These are phyloP conservation scores for Alloscopus bannaensis DNA, from an alignment of 2,888 invertebrate genomes.

Conservation along the genomic window DNA sequence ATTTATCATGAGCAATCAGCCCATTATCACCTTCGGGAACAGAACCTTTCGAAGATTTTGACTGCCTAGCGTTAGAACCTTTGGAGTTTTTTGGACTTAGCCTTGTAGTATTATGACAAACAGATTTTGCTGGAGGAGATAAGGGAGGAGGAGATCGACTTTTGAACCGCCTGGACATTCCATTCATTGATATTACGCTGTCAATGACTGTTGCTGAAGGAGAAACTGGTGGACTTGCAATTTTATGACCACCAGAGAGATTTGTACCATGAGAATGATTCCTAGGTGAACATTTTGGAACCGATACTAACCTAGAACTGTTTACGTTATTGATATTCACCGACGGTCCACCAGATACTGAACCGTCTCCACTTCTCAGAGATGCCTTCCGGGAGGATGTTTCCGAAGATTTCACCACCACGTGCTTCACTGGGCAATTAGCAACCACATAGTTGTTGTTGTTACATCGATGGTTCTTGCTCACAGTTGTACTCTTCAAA, in stretches of 20 bases:
- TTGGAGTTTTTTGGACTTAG: constrained; percentile 52
- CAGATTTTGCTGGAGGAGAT: constrained; percentile 34
- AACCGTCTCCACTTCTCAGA: constrained; percentile 47
- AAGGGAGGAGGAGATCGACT: constrained; percentile 59
- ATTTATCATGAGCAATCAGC: constrained; percentile 38
- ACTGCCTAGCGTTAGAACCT: constrained; percentile 52
- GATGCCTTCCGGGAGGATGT: constrained; percentile 49
- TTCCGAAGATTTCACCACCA: constrained; percentile 51
- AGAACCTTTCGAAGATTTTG: constrained; percentile 43
- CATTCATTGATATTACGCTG: constrained; percentile 29
- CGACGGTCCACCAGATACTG: constrained; percentile 3
- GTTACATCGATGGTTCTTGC: constrained; percentile 33
- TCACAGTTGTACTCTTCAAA: constrained; percentile 5
- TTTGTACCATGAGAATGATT: constrained; percentile 68
- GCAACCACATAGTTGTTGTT: constrained; percentile 43
- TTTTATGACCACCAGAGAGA: constrained; percentile 32
- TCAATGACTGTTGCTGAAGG: constrained; percentile 35
- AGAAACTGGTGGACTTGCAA: constrained; percentile 46
- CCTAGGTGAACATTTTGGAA: constrained; percentile 63
- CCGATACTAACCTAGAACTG: constrained; percentile 42
- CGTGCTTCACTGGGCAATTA: constrained; percentile 56
- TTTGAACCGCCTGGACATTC: constrained; percentile 49
- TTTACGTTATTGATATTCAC: constrained; percentile 23
- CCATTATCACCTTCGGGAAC: constrained; percentile 39
- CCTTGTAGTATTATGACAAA: constrained; percentile 8